Conservation (phyloP, 2,797 vertebrate genomes). For the Myotis daubentonii region DNA sequence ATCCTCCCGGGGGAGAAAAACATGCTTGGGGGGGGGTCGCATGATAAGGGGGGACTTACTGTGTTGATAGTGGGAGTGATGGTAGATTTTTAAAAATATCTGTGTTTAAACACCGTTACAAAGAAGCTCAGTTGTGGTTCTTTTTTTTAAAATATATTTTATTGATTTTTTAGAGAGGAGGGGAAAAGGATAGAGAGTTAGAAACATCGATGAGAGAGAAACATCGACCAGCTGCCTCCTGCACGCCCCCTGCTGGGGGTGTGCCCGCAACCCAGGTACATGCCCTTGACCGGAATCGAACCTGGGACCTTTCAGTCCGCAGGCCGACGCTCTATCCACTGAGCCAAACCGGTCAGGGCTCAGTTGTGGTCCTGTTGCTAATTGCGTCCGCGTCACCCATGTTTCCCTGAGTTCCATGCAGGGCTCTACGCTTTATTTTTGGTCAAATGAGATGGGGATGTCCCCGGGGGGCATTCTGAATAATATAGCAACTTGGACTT, state of each 20-base stretch:
- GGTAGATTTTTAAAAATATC: neutral
- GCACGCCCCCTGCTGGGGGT: too few species aligned
- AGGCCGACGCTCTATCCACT: too few species aligned
- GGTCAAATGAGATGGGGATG: conserved; percentile 34
- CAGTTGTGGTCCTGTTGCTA: neutral
- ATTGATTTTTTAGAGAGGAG: too few species aligned
- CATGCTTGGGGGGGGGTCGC: too few species aligned
- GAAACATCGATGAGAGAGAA: too few species aligned
- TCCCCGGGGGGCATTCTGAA: conserved; percentile 45
- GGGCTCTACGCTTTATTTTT: neutral
- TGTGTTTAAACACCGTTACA: conserved; percentile 11
- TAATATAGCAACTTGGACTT: neutral
- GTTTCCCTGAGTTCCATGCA: conserved; percentile 33
- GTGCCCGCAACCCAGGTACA: too few species aligned
- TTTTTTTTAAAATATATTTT: too few species aligned
- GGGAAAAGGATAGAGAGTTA: too few species aligned
- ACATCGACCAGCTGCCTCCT: too few species aligned
- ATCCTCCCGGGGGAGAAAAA: conserved; percentile 12
- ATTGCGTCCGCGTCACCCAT: neutral
- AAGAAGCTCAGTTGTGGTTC: conserved; percentile 3
- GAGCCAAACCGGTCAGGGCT: neutral
- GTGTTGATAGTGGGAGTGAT: neutral
- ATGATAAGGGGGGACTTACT: neutral
- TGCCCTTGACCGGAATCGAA: too few species aligned
- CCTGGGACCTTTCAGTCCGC: too few species aligned